A percentile compares a stretch with the other conserved stretches of the same genome.
phyloP scores from a whole-genome alignment of 2,797 vertebrate species.

The Lutjanus campechanus region DNA sequence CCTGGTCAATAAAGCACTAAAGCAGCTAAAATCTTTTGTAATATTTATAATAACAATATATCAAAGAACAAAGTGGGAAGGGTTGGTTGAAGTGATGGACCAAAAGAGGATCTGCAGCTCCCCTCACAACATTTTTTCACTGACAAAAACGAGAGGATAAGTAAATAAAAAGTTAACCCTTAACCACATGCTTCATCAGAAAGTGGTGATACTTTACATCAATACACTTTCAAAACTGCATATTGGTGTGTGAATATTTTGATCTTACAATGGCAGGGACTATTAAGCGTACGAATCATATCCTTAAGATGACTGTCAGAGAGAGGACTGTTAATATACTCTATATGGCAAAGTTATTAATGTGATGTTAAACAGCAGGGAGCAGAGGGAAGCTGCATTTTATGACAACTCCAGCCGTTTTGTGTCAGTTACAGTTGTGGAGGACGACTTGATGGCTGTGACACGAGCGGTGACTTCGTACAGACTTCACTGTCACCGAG shows the following conservation, averaged over 20 bases:
- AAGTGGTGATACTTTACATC: neutral
- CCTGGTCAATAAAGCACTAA: neutral
- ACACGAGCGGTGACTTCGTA: slow-evolving; percentile 31
- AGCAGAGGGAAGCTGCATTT: slow-evolving; percentile 19
- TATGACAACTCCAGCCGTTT: slow-evolving; percentile 26
- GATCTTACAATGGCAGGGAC: neutral
- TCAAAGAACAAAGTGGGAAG: neutral
- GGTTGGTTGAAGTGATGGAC: neutral
- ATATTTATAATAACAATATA: neutral
- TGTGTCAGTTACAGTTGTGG: slow-evolving; percentile 35
- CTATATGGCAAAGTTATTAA: slow-evolving; percentile 9
- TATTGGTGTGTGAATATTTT: neutral
- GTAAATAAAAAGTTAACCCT: no score
- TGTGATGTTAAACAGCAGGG: slow-evolving; percentile 1
- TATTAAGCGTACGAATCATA: neutral
- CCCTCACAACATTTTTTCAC: no score
- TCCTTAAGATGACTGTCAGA: neutral
- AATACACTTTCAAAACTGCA: neutral
- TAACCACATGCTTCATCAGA: neutral
- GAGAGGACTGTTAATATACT: neutral
- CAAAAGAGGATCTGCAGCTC: no score
- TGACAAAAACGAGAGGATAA: no score
- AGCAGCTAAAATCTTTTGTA: neutral
- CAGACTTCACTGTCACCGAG: slow-evolving; percentile 39
- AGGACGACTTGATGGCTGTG: slow-evolving; percentile 36